Evolutionary conservation across 1,140 invertebrate genomes (phyloP).

Genomic region (Penaeus chinensis): DNA sequence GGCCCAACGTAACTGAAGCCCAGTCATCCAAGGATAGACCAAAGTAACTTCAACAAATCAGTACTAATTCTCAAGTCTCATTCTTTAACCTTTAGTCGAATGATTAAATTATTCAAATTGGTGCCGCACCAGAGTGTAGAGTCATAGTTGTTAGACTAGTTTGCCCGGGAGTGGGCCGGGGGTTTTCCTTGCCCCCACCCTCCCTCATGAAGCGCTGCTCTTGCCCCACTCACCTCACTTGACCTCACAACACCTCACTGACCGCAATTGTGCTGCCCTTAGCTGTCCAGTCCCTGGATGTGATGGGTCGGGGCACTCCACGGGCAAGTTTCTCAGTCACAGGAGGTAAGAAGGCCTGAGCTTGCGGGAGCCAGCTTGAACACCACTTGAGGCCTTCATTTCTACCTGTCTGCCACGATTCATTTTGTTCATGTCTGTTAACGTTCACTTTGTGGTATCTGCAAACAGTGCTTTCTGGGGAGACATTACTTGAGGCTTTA

Average conservation of each 20-base stretch:
- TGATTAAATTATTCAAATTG: constrained; percentile 39
- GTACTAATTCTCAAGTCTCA: constrained; percentile 15
- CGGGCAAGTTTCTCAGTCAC: constrained; percentile 96
- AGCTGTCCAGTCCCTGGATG: constrained; percentile 95
- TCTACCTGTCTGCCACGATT: constrained; percentile 47
- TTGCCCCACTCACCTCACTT: constrained; percentile 56
- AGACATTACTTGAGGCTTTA: too few species aligned
- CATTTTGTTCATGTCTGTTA: constrained; percentile 17
- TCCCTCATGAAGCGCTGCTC: constrained; percentile 48
- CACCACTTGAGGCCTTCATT: constrained; percentile 63
- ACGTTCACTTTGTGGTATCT: neutral
- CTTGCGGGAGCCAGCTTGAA: constrained; percentile 57
- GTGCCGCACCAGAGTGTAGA: constrained; percentile 54
- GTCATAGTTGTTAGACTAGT: constrained; percentile 50
- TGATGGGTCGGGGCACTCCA: constrained; percentile 95
- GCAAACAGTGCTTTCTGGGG: too few species aligned
- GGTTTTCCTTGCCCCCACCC: constrained; percentile 32
- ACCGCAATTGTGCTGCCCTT: constrained; percentile 67
- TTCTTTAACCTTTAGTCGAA: constrained; percentile 17
- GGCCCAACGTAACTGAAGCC: constrained; percentile 59
- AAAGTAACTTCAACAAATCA: constrained; percentile 36
- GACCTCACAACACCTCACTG: constrained; percentile 40
- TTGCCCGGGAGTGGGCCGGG: constrained; percentile 40
- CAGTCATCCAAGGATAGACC: constrained; percentile 61
- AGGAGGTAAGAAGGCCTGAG: constrained; percentile 63